Evolutionary conservation across 2,113 vertebrate genomes (phyloP), one percentile per base, ranked within the genome.

Genomic region (Tetrax tetrax): DNA sequence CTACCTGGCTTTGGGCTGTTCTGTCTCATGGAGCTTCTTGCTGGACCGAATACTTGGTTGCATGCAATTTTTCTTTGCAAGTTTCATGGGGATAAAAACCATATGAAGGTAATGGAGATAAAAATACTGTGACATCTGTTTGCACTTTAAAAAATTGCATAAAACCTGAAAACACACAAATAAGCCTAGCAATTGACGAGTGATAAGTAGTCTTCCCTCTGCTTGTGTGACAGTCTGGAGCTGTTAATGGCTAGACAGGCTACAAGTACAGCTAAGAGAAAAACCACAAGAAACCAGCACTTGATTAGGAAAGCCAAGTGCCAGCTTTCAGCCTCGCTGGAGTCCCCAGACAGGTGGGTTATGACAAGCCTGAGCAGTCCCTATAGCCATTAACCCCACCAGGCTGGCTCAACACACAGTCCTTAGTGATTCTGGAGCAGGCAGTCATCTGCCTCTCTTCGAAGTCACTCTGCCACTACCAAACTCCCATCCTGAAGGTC

Each of bases 41-140:
- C 47, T 88, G 65, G 56, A 53, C 48, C 2, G 4, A 79, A 94
- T 84, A 43, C 18, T 24, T 69, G n/a, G 37, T 86, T 74, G 41
- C 35, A 28, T 12, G 28, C 53, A 70, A 27, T 48, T 66, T 83
- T 82, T 82, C 37, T 84, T 84, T 66, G 41, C 29, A 89, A 71
- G 31, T 87, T 91, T 93, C 77, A 87, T 77, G 48, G 20, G 64
- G 47, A 74, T 88, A 79, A 88, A 90, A 90, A 63, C 7, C 64
- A 48, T 50, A 74, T 0, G 2, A 88, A 95, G 69, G 65, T 79
- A 93, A 80, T 41, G 70, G 68, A 89, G 82, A 92, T 65, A 93
- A 94, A 91, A 87, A 76, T 76, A 72, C 66, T 38, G 15, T 64
- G 53, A 65, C 90, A 89, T 91, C 81, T 96, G 81, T 96, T 97